Evolutionary conservation across 1,140 invertebrate genomes (phyloP).

Genomic region (Euglossa dilemma): DNA sequence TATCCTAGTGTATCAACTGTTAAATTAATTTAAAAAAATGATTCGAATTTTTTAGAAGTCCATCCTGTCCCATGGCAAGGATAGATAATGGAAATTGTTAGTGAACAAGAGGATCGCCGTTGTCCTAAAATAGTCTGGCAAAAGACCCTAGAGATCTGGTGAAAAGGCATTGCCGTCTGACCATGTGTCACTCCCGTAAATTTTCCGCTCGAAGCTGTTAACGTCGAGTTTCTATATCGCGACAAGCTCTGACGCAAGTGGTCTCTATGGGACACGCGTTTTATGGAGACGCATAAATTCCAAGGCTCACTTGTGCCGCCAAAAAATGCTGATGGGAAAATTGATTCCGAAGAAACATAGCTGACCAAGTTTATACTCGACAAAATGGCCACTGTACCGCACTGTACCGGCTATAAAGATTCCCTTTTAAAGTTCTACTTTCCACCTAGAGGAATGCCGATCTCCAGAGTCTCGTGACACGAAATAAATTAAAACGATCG

Average conservation of each 20-base stretch:
- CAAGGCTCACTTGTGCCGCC: neutral
- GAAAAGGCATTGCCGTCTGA: neutral
- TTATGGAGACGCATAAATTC: constrained; percentile 5
- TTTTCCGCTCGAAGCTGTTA: neutral
- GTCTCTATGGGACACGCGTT: constrained; percentile 2
- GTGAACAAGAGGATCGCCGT: too few species aligned
- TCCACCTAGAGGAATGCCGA: neutral
- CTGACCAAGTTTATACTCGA: neutral
- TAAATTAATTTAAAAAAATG: too few species aligned
- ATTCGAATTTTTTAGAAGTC: too few species aligned
- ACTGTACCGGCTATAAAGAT: neutral
- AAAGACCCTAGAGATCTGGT: too few species aligned
- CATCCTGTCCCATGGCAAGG: too few species aligned
- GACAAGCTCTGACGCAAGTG: neutral
- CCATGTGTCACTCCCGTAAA: neutral
- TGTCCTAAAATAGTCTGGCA: too few species aligned
- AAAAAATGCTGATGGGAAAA: neutral
- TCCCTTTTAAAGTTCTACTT: neutral
- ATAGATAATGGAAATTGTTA: too few species aligned
- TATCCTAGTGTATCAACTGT: too few species aligned
- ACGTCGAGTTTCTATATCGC: neutral
- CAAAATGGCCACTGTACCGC: neutral
- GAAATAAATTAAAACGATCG: too few species aligned
- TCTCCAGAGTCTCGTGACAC: too few species aligned
- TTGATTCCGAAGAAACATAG: neutral